Base-by-base conservation (phyloP, 2,888 invertebrate genomes). In the Scaptomyza parva region DNA sequence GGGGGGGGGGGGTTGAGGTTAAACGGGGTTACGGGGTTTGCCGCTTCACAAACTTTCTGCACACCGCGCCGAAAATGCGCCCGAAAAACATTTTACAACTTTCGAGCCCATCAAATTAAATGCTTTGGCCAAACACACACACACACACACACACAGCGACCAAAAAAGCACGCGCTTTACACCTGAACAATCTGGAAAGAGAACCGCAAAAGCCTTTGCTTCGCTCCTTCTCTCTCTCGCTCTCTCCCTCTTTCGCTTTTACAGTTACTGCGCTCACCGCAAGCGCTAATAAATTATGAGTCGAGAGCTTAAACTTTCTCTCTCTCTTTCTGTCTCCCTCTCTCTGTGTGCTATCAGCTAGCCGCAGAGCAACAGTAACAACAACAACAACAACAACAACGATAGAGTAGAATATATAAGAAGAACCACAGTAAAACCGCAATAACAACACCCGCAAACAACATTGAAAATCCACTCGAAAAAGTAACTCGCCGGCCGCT, bases 281-380 rank as follows among this genome's bases (percentile, higher is more conserved):
- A 86, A 86, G 67, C 81, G 72, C 85, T 78, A 76, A 82, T 82
- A 82, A 82, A 87, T 82, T 81, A 87, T 82, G 82, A 87, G 65
- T 67, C 66, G 37, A 62, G 72, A 72, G 87, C 82, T 82, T 82
- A 86, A 84, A 77, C 81, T 85, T 70, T 48, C 18, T 45, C 6
- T 1, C 28, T 2, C 24, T 39, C 8, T 11, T 33, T 40, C 26
- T 8, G 20, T 40, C 9, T 5, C 9, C 7, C 14, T 41, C 43
- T 43, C 51, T 20, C 47, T 30, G 39, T 61, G 35, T 51, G 64
- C 57, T 84, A 73, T 70, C 66, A 41, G 50, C 14, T 53, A 14
- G 65, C 62, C 66, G 33, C 61, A 53, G 26, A 28, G 17, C n/a
- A 39, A 17, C n/a, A 37, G 3, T 5, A 33, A 44, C n/a, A 41